Percentiles rank a stretch among this genome's conserved stretches.
These are phyloP conservation scores for Operophtera brumata DNA, from an alignment of 2,888 invertebrate species.

Conservation along the genomic window DNA sequence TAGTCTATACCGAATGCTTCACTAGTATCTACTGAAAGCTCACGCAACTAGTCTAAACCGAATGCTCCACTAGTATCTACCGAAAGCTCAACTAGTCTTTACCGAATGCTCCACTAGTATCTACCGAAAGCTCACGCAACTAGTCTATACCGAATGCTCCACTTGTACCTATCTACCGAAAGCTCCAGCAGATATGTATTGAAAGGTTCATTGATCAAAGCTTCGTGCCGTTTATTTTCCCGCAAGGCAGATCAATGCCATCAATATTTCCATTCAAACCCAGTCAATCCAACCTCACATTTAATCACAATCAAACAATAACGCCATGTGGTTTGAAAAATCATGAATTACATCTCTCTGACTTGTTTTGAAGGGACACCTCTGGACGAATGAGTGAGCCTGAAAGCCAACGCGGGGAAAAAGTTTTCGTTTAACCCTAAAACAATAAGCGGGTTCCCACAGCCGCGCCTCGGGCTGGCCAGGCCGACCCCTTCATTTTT, in stretches of 20 bases:
- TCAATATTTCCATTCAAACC: conserved; percentile 35
- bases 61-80: too few species aligned
- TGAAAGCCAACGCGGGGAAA: conserved; percentile 44
- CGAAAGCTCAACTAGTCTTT: too few species aligned
- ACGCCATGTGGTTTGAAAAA: conserved; percentile 40
- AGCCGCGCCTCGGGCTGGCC: conserved; percentile 61
- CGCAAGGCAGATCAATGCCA: conserved; percentile 31
- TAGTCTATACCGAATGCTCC: too few species aligned
- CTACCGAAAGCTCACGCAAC: too few species aligned
- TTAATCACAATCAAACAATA: conserved; percentile 40
- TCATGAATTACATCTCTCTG: conserved; percentile 39
- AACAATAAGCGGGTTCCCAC: conserved; percentile 68
- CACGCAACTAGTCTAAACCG: too few species aligned
- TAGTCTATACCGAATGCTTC: too few species aligned
- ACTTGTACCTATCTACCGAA: too few species aligned
- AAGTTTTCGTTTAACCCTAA: conserved; percentile 35
- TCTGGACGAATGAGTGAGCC: conserved; percentile 40
- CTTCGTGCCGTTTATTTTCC: conserved; percentile 6
- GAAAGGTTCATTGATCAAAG: conserved; percentile 5
- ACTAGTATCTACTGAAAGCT: too few species aligned
- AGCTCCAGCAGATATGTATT: not conserved
- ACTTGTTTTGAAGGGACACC: conserved; percentile 41
- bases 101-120: too few species aligned
- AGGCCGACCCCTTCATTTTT: conserved; percentile 27
- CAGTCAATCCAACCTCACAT: conserved; percentile 37